Evolutionary conservation across 2,113 vertebrate species (phyloP).

Genomic region (Phyllopteryx taeniolatus): DNA sequence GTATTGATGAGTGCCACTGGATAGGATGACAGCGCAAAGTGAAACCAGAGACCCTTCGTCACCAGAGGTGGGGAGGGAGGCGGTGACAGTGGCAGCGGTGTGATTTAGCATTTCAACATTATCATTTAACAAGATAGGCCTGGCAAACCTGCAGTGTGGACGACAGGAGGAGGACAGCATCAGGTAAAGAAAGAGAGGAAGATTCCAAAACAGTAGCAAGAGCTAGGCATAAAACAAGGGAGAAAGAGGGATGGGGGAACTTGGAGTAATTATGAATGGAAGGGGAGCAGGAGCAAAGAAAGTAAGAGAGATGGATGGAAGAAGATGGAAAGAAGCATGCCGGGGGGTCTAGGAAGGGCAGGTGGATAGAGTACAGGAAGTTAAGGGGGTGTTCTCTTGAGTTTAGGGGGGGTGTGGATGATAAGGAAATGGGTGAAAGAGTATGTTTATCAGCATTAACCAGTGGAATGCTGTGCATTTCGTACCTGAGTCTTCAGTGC

Average conservation of each 20-base stretch:
- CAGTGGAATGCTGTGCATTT: neutral
- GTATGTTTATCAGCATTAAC: slow-evolving; percentile 13
- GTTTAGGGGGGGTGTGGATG: slow-evolving; percentile 22
- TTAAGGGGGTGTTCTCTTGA: slow-evolving; percentile 14
- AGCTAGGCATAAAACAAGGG: slow-evolving; percentile 20
- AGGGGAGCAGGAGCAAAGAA: slow-evolving; percentile 49
- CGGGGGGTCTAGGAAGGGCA: slow-evolving; percentile 15
- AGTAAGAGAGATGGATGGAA: slow-evolving; percentile 36
- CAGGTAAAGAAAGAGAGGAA: slow-evolving; percentile 6
- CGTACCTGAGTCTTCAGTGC: no score
- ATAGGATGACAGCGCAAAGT: slow-evolving; percentile 64
- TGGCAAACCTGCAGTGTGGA: slow-evolving; percentile 24
- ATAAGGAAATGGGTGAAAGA: slow-evolving; percentile 22
- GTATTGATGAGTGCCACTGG: slow-evolving; percentile 66
- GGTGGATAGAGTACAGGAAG: slow-evolving; percentile 15
- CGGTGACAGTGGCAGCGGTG: slow-evolving; percentile 39
- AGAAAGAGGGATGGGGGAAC: slow-evolving; percentile 23
- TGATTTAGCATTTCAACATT: slow-evolving; percentile 63
- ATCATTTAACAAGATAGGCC: slow-evolving; percentile 58
- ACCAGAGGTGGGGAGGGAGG: slow-evolving; percentile 36
- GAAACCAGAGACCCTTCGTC: slow-evolving; percentile 58
- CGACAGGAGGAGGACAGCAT: neutral
- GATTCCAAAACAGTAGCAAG: slow-evolving; percentile 1
- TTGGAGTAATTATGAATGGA: slow-evolving; percentile 60
- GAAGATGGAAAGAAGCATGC: slow-evolving; percentile 35